A percentile compares a stretch with the other conserved stretches of the same genome.
phyloP scores from a whole-genome alignment of 1,140 invertebrate genomes.

The Polypedilum vanderplanki region DNA sequence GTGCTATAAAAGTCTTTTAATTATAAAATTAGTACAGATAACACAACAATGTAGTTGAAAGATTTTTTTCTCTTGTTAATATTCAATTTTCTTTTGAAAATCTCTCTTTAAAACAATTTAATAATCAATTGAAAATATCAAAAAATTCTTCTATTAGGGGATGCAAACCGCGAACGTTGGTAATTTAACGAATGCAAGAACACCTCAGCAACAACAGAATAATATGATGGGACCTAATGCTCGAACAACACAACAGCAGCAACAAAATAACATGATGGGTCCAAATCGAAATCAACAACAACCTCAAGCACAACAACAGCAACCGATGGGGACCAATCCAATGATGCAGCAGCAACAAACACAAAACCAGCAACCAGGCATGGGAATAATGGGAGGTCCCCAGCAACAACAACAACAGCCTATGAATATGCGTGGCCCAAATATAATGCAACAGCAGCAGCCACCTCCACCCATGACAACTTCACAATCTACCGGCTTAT shows the following conservation, averaged over 20 bases:
- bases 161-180: conserved; percentile 53
- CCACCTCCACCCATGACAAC: conserved; percentile 24
- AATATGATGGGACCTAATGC: conserved; percentile 41
- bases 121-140: background rate
- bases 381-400: conserved; percentile 33
- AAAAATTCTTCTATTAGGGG: conserved; percentile 43
- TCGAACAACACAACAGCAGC: conserved; percentile 36
- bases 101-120: too few species aligned
- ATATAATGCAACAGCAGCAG: conserved; percentile 39
- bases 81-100: too few species aligned
- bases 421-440: conserved; percentile 38
- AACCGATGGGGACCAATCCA: conserved; percentile 35
- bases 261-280: conserved; percentile 38
- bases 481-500: conserved; percentile 33
- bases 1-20: conserved; percentile 26
- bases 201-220: conserved; percentile 42
- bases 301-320: conserved; percentile 43
- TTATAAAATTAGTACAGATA: conserved; percentile 24
- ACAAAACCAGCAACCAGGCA: conserved; percentile 22
- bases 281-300: conserved; percentile 37
- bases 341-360: background rate
- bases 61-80: background rate
- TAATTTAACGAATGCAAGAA: conserved; percentile 52
- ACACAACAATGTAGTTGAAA: conserved; percentile 22
- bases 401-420: conserved; percentile 44